Percentiles rank a stretch among this genome's conserved stretches.
Evolutionary conservation across 1,140 invertebrate genomes (phyloP).

Genomic region (Scaptomyza hsui): DNA sequence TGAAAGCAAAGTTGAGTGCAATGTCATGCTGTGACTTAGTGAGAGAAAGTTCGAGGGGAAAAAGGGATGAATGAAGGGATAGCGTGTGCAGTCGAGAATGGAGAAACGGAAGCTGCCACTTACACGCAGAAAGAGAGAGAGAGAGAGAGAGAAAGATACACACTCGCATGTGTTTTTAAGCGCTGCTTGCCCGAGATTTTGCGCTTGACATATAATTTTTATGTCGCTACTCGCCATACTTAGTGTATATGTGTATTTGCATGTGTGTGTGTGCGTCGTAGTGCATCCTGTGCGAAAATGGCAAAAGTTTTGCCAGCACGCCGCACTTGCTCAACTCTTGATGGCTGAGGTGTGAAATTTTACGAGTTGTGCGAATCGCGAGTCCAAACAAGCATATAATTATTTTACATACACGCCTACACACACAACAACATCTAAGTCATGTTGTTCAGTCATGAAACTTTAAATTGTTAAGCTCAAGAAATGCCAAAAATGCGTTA

Average conservation of each 20-base stretch:
- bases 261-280: constrained; percentile 24
- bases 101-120: constrained; percentile 46
- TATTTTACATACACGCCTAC: constrained; percentile 40
- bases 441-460: constrained; percentile 5
- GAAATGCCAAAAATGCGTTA: background rate
- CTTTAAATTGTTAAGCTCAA: constrained; percentile 12
- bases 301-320: constrained; percentile 42
- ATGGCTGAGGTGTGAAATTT: constrained; percentile 71
- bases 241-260: constrained; percentile 5
- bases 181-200: constrained; percentile 52
- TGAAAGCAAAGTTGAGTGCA: constrained; percentile 68
- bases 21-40: constrained; percentile 60
- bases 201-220: constrained; percentile 75
- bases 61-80: background rate
- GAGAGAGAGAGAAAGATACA: constrained; percentile 10
- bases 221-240: constrained; percentile 36
- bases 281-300: constrained; percentile 47
- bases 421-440: background rate
- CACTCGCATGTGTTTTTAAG: constrained; percentile 48
- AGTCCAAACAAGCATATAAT: constrained; percentile 72
- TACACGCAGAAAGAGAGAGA: constrained; percentile 23
- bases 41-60: constrained; percentile 14
- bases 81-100: constrained; percentile 13
- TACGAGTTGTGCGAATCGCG: constrained; percentile 32
- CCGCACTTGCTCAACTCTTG: constrained; percentile 53